Percentiles rank a stretch among this genome's conserved stretches.
phyloP scores from a whole-genome alignment of 2,113 vertebrate genomes.

The Sigmodon hispidus region DNA sequence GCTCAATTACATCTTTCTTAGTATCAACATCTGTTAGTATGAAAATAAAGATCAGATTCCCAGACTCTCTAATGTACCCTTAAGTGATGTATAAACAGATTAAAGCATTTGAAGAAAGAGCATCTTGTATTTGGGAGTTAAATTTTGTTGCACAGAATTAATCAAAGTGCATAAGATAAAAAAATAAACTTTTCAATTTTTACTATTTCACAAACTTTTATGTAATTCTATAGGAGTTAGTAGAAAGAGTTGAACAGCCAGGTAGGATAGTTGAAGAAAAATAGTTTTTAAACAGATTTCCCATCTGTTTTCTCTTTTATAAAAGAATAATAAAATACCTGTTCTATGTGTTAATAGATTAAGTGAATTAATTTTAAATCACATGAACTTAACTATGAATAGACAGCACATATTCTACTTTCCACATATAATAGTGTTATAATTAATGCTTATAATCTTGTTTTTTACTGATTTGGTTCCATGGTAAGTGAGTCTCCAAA shows the following conservation, averaged over 20 bases:
- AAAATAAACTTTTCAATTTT: slow-evolving; percentile 13
- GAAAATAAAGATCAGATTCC: slow-evolving; percentile 76
- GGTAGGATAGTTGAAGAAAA: background rate
- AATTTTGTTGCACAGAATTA: slow-evolving; percentile 60
- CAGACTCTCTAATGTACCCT: slow-evolving; percentile 60
- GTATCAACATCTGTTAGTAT: slow-evolving; percentile 72
- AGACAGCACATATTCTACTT: background rate
- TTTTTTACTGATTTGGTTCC: slow-evolving; percentile 46
- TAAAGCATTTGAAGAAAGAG: slow-evolving; percentile 64
- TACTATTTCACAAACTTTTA: slow-evolving; percentile 29
- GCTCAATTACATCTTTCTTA: slow-evolving; percentile 72
- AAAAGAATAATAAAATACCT: background rate
- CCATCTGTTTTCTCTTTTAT: slow-evolving; percentile 15
- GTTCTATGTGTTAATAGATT: background rate
- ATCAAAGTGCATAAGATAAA: slow-evolving; percentile 47
- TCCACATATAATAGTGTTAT: background rate
- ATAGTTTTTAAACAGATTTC: background rate
- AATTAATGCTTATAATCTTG: background rate
- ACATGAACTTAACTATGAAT: background rate
- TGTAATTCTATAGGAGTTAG: background rate
- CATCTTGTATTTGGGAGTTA: slow-evolving; percentile 45
- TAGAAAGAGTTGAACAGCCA: background rate
- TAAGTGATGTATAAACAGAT: slow-evolving; percentile 73
- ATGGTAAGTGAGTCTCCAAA: slow-evolving; percentile 39
- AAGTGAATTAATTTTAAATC: slow-evolving; percentile 38